phyloP scores from a whole-genome alignment of 2,113 vertebrate genomes.

The Crocuta crocuta region DNA sequence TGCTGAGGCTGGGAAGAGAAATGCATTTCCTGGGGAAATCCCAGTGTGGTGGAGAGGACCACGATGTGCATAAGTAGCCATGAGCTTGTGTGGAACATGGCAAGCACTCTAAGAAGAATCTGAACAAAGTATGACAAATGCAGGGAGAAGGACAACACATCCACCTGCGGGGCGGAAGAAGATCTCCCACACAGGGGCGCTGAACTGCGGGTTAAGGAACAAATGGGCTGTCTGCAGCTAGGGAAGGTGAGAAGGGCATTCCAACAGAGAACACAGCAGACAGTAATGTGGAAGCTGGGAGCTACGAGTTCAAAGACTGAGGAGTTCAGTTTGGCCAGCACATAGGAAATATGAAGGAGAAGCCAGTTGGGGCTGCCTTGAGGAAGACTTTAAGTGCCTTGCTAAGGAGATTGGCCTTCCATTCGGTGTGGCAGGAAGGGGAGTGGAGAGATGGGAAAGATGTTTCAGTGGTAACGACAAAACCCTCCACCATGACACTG shows the following conservation, averaged over 20 bases:
- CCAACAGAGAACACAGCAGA: not conserved
- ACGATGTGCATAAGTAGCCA: not conserved
- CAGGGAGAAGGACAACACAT: not conserved
- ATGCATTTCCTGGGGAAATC: not conserved
- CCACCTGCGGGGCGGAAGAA: not conserved
- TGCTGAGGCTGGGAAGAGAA: not conserved
- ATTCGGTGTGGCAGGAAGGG: not conserved
- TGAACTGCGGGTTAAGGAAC: not conserved
- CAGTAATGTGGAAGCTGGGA: not conserved
- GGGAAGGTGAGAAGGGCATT: not conserved
- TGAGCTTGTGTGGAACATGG: rapidly evolving
- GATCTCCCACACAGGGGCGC: rapidly evolving
- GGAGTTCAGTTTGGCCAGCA: not conserved
- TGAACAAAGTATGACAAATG: not conserved
- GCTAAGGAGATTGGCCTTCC: not conserved
- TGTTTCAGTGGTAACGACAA: not conserved
- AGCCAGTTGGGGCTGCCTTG: not conserved
- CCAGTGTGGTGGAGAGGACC: not conserved
- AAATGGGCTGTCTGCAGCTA: not conserved
- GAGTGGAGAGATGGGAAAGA: not conserved
- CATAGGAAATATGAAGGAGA: not conserved
- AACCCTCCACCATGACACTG: not conserved
- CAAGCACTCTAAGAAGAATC: not conserved
- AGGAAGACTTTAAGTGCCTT: not conserved
- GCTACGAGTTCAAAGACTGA: not conserved